Evolutionary conservation across 1,140 invertebrate species (phyloP).

Genomic region (Atta colombica): DNA sequence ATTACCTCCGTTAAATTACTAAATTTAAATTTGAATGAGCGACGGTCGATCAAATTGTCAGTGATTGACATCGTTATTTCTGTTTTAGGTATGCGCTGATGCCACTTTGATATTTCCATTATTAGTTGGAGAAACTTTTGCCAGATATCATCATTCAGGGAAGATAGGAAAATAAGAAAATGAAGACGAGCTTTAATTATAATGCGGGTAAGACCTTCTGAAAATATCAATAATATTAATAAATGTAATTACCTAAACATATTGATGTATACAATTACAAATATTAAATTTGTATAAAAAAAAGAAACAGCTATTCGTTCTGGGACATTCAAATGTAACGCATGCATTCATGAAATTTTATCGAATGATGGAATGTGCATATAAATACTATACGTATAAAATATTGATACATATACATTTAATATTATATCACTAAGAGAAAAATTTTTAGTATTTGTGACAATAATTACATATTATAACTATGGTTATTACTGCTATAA

Average conservation of each 20-base stretch:
- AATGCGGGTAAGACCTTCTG: too few relatives aligned
- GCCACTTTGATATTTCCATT: conserved; percentile 98
- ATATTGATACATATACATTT: neutral
- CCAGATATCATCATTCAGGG: conserved; percentile 85
- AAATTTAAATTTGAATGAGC: conserved; percentile 16
- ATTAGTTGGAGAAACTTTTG: conserved; percentile 98
- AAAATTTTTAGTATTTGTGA: too few relatives aligned
- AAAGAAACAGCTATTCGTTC: neutral
- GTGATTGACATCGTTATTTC: conserved; percentile 54
- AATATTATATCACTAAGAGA: neutral
- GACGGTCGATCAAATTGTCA: neutral
- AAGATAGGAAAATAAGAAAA: conserved; percentile 50
- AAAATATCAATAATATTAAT: neutral
- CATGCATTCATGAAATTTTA: neutral
- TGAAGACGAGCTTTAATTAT: conserved; percentile 36
- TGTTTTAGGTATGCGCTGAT: conserved; percentile 94
- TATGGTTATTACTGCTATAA: too few relatives aligned
- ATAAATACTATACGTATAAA: neutral
- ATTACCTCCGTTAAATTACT: neutral
- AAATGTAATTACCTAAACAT: neutral
- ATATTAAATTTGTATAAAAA: conserved; percentile 2
- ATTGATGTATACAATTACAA: neutral
- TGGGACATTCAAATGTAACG: neutral
- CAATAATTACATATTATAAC: too few relatives aligned
- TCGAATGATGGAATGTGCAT: neutral